Evolutionary conservation across 1,140 invertebrate genomes (phyloP), one percentile per base, ranked within the genome.

Genomic region (Hylaeus anthracinus): DNA sequence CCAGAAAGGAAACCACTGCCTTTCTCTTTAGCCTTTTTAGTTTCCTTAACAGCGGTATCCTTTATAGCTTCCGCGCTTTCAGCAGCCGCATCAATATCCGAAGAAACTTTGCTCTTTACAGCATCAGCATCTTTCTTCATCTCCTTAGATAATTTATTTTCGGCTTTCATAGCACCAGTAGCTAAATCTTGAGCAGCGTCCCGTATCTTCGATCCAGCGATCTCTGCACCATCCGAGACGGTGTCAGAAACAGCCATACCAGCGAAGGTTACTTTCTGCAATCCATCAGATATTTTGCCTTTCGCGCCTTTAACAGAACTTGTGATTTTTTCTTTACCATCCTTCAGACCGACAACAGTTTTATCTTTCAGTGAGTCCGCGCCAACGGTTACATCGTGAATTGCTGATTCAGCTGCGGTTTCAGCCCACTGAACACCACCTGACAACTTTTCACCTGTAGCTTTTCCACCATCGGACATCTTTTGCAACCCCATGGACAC

Each of bases 11-110:
- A 86, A 1, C 89, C 85, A 5, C 74, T 63, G 12, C 60, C 39
- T 14, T 87, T 86, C 0, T 86, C 79, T 8, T 90, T 88, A 0
- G 75, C 79, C 53, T 90, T 84, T 26, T 87, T 87, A 5, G 71
- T 77, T 9, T 58, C 88, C 10, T 69, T 84, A 2, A 39, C 55
- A 15, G 51, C 56, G 43, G 87, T 84, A 2, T 84, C 85, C 26
- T 79, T 82, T 0, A 60, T 61, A 2, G 55, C 9, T 39, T 81
- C 41, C 0, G 75, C 72, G 3, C 12, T 45, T 4, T 76, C 80
- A n/a, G 15, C 60, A 10, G 61, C 53, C 0, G 53, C 15, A 3
- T 80, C 75, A 1, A 58, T 14, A 9, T 73, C 53, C 0, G 76
- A n/a, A 1, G 41, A 15, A 4, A 81, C 1, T 51, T 76, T 81